Base-by-base conservation (phyloP, 2,797 vertebrate genomes). In the Ctenopoma kingsleyae region DNA sequence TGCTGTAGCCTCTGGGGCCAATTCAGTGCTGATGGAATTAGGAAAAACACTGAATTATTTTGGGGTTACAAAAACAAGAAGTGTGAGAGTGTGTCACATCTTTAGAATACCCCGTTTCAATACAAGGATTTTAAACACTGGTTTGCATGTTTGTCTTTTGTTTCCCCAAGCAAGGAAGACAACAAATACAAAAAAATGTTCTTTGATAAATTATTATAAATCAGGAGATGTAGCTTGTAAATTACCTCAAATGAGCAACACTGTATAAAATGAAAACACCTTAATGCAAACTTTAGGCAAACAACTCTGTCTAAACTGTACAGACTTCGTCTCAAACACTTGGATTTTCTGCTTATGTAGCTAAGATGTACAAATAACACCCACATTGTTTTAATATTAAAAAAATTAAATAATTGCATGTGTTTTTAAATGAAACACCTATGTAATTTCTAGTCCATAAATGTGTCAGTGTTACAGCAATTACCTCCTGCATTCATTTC, bases 1-100 rank as follows among this genome's bases (percentile, higher is more conserved):
- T 57, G 75, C 71, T 58, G 57, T 54, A 58, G 87, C 90, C 90
- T 71, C 59, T 12, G 88, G 89, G 84, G 73, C 57, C 43, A 8
- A 38, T 57, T 70, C 25, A 61, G 46, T 57, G 67, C 49, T 76
- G 73, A 85, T 71, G 67, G 46, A 64, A 71, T 59, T 27, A 67
- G 71, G 82, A 87, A 91, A 91, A 90, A 82, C 36, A 9, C 40
- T 16, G 5, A 71, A 58, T 80, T 57, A 74, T 74, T 85, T 83
- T 78, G 38, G 43, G 60, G 52, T 74, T 81, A 61, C 57, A 86
- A 84, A 84, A 71, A 27, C 11, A 60, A 38, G 48, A 30, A n/a
- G 20, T 15, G 51, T 25, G 46, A 38, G 9, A 40, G 32, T 1
- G 20, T 27, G 22, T 54, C 4, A 20, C 49, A 44, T 57, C 57